Conservation (phyloP, 2,797 vertebrate species). For the Phalanger gymnotis region DNA sequence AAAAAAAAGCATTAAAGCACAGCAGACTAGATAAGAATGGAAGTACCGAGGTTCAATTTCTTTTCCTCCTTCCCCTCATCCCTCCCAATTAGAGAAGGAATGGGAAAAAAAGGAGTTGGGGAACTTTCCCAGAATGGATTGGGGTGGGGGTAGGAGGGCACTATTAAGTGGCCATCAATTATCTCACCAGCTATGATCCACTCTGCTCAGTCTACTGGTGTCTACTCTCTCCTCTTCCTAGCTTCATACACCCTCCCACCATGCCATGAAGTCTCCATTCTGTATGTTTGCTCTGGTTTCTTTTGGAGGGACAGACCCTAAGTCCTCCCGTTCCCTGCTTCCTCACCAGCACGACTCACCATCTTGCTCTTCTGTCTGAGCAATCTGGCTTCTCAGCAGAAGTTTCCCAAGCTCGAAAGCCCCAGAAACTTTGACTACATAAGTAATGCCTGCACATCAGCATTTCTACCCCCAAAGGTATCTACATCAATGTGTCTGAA, state of each 20-base stretch:
- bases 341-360: background rate
- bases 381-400: background rate
- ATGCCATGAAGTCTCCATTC: background rate
- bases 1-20: no score
- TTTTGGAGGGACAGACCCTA: background rate
- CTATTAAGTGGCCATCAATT: background rate
- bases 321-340: background rate
- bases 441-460: background rate
- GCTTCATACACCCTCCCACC: background rate
- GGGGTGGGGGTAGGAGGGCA: background rate
- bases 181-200: background rate
- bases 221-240: background rate
- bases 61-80: background rate
- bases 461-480: background rate
- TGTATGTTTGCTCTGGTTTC: background rate
- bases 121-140: background rate
- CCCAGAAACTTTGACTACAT: background rate
- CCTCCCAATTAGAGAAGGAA: background rate
- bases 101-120: background rate
- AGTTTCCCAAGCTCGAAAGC: background rate
- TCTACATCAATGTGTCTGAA: background rate
- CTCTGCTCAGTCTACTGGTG: background rate
- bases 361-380: background rate
- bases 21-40: background rate
- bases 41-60: background rate